Percentiles rank a stretch among this genome's conserved stretches.
phyloP scores from a whole-genome alignment of 1,140 invertebrate species.

The Drosophila virilis region DNA sequence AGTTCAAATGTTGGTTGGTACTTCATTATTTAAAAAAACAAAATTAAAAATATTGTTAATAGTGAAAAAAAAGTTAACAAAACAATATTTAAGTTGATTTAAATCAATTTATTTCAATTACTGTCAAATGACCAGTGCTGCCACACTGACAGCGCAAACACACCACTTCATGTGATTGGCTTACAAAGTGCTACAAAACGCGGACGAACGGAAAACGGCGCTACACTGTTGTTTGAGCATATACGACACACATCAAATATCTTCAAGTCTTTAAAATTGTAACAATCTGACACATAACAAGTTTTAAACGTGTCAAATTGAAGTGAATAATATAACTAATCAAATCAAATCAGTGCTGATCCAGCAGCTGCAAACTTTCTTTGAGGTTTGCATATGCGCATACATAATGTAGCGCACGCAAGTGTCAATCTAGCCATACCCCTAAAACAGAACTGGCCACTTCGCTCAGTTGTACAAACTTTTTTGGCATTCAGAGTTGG shows the following conservation, averaged over 20 bases:
- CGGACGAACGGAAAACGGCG: constrained; percentile 71
- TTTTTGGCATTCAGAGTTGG: constrained; percentile 77
- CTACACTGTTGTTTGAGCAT: constrained; percentile 52
- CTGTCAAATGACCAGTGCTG: constrained; percentile 27
- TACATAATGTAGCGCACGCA: constrained; percentile 19
- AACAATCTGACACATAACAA: background rate
- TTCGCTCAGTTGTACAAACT: constrained; percentile 49
- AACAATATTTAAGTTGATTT: background rate
- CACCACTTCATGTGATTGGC: constrained; percentile 65
- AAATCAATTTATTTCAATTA: constrained; percentile 2
- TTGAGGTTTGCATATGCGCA: background rate
- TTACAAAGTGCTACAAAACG: constrained; percentile 61
- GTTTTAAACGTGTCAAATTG: background rate
- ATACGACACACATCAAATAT: constrained; percentile 8
- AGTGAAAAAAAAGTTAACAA: background rate
- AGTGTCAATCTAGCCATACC: constrained; percentile 10
- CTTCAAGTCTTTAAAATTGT: background rate
- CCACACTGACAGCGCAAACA: constrained; percentile 42
- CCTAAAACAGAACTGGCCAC: constrained; percentile 44
- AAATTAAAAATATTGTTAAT: background rate
- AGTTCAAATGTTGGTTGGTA: background rate
- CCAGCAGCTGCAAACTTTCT: background rate
- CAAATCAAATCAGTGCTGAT: background rate
- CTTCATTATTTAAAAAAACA: background rate
- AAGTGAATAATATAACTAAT: background rate